Percentiles rank a stretch among this genome's conserved stretches.
phyloP scores from a whole-genome alignment of 2,888 invertebrate genomes.

The Ceratothoa steindachneri region DNA sequence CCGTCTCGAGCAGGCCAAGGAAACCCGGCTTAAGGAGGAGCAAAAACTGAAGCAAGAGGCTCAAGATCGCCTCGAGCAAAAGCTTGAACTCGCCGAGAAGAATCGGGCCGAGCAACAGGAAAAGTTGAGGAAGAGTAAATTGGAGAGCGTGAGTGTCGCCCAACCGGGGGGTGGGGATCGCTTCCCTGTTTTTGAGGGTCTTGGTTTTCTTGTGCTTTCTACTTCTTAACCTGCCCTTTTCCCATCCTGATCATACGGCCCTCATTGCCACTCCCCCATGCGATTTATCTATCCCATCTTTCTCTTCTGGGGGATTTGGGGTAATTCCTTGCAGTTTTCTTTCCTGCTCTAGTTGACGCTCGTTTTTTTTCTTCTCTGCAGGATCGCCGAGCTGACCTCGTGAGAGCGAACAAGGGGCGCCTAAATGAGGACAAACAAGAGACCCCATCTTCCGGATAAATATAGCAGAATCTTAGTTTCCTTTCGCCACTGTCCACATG shows the following conservation, averaged over 20 bases:
- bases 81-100: conserved; percentile 48
- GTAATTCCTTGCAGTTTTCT: no score
- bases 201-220: not conserved
- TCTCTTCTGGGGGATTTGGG: no score
- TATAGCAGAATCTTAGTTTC: not conserved
- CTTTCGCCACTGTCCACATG: not conserved
- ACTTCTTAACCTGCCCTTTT: no score
- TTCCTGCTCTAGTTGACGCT: no score
- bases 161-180: not conserved
- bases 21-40: conserved; percentile 44
- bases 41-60: conserved; percentile 45
- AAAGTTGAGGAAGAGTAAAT: conserved; percentile 33
- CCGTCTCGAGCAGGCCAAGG: conserved; percentile 47
- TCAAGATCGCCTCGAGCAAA: conserved; percentile 48
- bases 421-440: not conserved
- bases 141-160: conserved; percentile 36
- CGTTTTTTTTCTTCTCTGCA: conserved; percentile 57
- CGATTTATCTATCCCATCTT: no score
- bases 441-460: not conserved
- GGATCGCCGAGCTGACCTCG: conserved; percentile 86
- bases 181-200: not conserved
- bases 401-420: conserved; percentile 78
- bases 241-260: no score
- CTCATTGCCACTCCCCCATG: no score
- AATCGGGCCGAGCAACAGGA: conserved; percentile 44